Base-by-base conservation (phyloP, 2,113 vertebrate genomes). In the Grallaria varia region DNA sequence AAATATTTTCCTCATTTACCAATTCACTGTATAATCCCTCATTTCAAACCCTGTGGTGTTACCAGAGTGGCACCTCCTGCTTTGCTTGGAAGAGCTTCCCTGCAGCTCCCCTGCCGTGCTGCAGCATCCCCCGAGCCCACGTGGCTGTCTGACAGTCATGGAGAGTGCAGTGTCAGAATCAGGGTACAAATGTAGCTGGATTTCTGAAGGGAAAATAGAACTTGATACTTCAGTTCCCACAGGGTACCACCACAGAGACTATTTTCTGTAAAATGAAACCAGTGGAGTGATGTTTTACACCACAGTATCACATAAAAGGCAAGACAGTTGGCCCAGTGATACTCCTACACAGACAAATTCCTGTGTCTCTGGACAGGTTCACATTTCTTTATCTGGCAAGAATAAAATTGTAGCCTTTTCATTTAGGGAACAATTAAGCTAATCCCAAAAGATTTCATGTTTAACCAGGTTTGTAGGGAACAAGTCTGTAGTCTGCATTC, bases 341-440 rank as follows among this genome's bases (percentile, higher is more conserved):
- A 93, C 79, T 96, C 80, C 89, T 90, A 49, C 86, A 89, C 89
- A 94, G 58, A 90, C 62, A 90, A 84, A 92, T 85, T 85, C 89
- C 90, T 67, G 16, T 59, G 81, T 92, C 84, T 95, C 91, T 67
- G 74, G 92, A 95, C 90, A 97, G 87, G 85, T 96, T 96, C 78
- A 84, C 71, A 35, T 97, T 96, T 86, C 91, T 94, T 90, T 93
- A 96, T 94, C 91, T 97, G 95, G 93, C 92, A 96, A 95, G 69
- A 81, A 75, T 31, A 91, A 91, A 84, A 92, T 56, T 75, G 44
- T 33, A 82, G 81, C 66, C 62, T 93, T 95, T 91, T 93, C 74
- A 92, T 96, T 95, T 97, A 87, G 82, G 78, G 62, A 93, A 95
- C 81, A 96, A 93, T 97, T 97, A 96, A 72, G 78, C 82, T 94